Conservation (phyloP, 1,140 invertebrate genomes). For the Drosophila arawakana region DNA sequence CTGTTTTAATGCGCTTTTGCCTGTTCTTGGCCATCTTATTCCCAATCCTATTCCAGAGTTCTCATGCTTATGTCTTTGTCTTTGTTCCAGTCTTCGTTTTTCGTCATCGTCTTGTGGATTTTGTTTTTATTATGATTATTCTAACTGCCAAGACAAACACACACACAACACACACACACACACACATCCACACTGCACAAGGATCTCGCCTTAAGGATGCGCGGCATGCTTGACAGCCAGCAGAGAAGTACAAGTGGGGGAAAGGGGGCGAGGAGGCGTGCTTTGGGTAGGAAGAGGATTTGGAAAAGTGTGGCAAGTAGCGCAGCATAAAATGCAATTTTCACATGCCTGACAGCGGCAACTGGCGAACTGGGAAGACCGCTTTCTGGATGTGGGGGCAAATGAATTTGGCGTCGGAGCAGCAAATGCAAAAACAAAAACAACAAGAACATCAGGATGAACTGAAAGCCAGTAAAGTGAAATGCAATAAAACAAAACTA, state of each 20-base stretch:
- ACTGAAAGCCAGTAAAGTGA: slow-evolving; percentile 74
- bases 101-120: slow-evolving; percentile 54
- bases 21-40: slow-evolving; percentile 15
- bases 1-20: slow-evolving; percentile 48
- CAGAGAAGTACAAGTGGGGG: no score
- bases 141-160: slow-evolving; percentile 76
- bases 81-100: slow-evolving; percentile 19
- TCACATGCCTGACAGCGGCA: slow-evolving; percentile 53
- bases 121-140: slow-evolving; percentile 82
- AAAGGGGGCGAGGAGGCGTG: background rate
- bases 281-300: background rate
- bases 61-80: background rate
- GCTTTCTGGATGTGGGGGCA: slow-evolving; percentile 22
- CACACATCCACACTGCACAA: background rate
- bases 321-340: slow-evolving; percentile 78
- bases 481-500: slow-evolving; percentile 77
- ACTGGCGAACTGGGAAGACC: slow-evolving; percentile 5
- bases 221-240: background rate
- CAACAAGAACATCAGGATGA: slow-evolving; percentile 8
- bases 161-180: slow-evolving; percentile 1
- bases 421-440: slow-evolving; percentile 21
- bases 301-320: slow-evolving; percentile 11
- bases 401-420: slow-evolving; percentile 64
- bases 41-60: slow-evolving; percentile 18
- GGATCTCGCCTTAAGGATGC: slow-evolving; percentile 19